These are phyloP conservation scores for Acrocephalus arundinaceus DNA, from an alignment of 2,113 vertebrate species.

Conservation along the genomic window DNA sequence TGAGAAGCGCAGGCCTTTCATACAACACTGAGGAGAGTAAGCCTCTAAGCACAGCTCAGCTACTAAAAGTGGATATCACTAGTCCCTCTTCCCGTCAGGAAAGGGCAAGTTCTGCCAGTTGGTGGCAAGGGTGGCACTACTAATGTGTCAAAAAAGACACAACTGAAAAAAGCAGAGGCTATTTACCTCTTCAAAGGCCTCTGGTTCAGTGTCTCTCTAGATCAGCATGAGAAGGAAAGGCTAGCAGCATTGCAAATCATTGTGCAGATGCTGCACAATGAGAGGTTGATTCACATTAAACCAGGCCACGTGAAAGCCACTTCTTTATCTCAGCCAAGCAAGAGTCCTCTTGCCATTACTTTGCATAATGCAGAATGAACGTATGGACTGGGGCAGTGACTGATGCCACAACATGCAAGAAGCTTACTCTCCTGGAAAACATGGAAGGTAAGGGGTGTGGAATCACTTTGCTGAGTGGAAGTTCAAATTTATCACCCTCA, in stretches of 20 bases:
- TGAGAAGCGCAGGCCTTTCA: rapidly evolving
- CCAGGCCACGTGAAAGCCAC: not conserved
- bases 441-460: not conserved
- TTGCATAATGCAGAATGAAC: not conserved
- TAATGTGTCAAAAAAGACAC: not conserved
- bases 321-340: not conserved
- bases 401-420: not conserved
- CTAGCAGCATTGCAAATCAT: not conserved
- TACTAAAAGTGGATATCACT: not conserved
- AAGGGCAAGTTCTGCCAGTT: not conserved
- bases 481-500: not conserved
- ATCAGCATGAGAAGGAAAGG: not conserved
- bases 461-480: not conserved
- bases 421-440: not conserved
- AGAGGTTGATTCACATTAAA: not conserved
- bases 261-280: not conserved
- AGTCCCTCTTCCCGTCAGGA: not conserved
- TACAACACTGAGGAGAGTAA: not conserved
- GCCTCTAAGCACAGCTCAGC: not conserved
- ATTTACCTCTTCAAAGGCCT: not conserved
- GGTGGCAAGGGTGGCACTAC: not conserved
- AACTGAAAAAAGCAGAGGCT: not conserved
- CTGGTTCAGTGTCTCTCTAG: not conserved
- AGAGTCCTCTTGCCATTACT: not conserved
- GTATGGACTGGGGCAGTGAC: not conserved